Evolutionary conservation across 1,140 invertebrate genomes (phyloP), one percentile per base, ranked within the genome.

Genomic region (Asbolus verrucosus): DNA sequence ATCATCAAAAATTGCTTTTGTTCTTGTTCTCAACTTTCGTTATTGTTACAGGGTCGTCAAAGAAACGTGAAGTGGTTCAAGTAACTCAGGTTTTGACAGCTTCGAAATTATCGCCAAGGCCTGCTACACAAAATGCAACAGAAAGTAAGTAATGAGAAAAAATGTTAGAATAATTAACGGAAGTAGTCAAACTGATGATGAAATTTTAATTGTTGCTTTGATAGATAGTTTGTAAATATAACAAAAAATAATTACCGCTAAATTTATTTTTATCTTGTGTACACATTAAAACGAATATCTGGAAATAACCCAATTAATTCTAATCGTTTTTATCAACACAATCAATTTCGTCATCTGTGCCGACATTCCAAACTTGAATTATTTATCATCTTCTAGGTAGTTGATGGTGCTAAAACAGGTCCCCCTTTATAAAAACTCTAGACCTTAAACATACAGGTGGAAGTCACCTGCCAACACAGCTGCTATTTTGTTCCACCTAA

Each of bases 81-180:
- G 78, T 79, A 2, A 80, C 77, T 24, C 78, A 80, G 63, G 78
- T 80, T 27, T 65, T 80, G 62, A 80, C 77, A 15, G 70, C 78
- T 14, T 65, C 74, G 9, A 78, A 78, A 54, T 21, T 78, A 65
- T 71, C 76, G 15, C 65, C 77, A 13, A 75, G 73, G 14, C 62
- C 16, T 41, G 50, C 62, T 15, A 71, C 72, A 14, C 63, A 70
- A 69, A 73, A 73, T 46, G 69, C 69, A 5, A 59, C 30, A 8
- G 74, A 75, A 62, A 71, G 74, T 75, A 67, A 77, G 71, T 76
- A 3, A 27, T 4, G 8, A 27, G 8, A 27, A 27, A 27, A 27
- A 27, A 27, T 13, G 6, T 4, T 27, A 27, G 24, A 27, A 27
- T 27, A 4, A 11, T 39, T 39, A 65, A 8, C 36, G 67, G 36